Evolutionary conservation across 2,888 invertebrate genomes (phyloP).

Genomic region (Volucella inanis): DNA sequence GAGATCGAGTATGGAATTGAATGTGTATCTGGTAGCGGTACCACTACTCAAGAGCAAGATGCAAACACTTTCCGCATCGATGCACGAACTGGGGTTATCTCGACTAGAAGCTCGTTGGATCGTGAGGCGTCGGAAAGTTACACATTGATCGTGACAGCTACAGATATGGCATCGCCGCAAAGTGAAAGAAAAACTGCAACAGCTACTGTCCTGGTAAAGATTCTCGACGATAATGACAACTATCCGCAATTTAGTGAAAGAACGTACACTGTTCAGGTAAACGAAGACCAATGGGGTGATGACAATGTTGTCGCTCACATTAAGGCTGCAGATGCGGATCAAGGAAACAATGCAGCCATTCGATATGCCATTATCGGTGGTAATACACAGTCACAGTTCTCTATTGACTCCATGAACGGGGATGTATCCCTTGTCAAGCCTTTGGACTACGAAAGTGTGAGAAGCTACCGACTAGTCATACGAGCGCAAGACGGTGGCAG

Average conservation of each 20-base stretch:
- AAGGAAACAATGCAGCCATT: slow-evolving; percentile 95
- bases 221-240: slow-evolving; percentile 96
- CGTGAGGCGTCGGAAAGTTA: slow-evolving; percentile 94
- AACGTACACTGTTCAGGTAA: slow-evolving; percentile 92
- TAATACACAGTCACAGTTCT: slow-evolving; percentile 96
- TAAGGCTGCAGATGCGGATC: slow-evolving; percentile 95
- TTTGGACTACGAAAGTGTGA: slow-evolving; percentile 93
- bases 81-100: slow-evolving; percentile 91
- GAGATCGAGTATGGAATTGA: slow-evolving; percentile 92
- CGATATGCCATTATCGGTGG: slow-evolving; percentile 98
- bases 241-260: slow-evolving; percentile 96
- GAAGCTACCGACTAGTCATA: slow-evolving; percentile 94
- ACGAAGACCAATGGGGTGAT: slow-evolving; percentile 94
- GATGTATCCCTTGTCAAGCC: slow-evolving; percentile 94
- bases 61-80: slow-evolving; percentile 93
- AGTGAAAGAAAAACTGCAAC: slow-evolving; percentile 91
- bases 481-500: slow-evolving; percentile 98
- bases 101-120: slow-evolving; percentile 91
- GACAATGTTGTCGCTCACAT: slow-evolving; percentile 92
- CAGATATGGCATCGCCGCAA: slow-evolving; percentile 92
- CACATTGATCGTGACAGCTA: slow-evolving; percentile 92
- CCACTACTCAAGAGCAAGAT: slow-evolving; percentile 86
- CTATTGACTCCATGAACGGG: slow-evolving; percentile 96
- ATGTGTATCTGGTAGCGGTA: slow-evolving; percentile 87
- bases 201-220: slow-evolving; percentile 91